Evolutionary conservation across 2,113 vertebrate species (phyloP), one percentile per base, ranked within the genome.

Genomic region (Empidonax alnorum): DNA sequence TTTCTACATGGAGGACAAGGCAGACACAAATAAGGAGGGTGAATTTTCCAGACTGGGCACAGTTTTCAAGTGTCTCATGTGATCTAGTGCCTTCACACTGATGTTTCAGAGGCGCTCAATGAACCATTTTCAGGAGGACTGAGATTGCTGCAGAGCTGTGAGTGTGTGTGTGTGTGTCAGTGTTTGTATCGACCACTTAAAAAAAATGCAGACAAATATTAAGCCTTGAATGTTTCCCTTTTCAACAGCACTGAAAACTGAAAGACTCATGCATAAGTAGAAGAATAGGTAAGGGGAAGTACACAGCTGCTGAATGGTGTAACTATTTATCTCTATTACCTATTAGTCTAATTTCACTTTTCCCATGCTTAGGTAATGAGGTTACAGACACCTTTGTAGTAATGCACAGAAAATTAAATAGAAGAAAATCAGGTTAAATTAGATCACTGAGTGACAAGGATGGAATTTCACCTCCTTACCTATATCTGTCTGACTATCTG

Each of bases 351-450:
- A 67, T 90, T 93, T 91, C 81, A 69, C 58, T 52, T 94, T 93
- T 94, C 22, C 71, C 33, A 15, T 67, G 49, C 71, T 91, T 93
- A 76, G 62, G 39, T 83, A 93, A 87, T 62, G 39, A 95, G 46
- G 67, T 93, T 80, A 77, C 73, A 85, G 58, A 87, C 58, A 95
- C 41, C 41, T 92, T 89, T 93, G 59, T 87, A 83, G 50, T 58
- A 85, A 95, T 0, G 10, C 55, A 74, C 31, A 62, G 46, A 88
- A 74, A 95, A 93, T 84, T 83, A 91, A 79, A 89, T 44, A 73
- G 53, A 79, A 84, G 25, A 91, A 93, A 95, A 95, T 75, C 19
- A 79, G 46, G 23, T 87, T 84, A 91, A 94, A 93, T 69, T 73
- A 53, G 78, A 87, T 69, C 6, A 3, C 23, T 53, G 20, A 84